These are phyloP conservation scores for Geophilus truncorum DNA, from an alignment of 2,888 invertebrate species.

Conservation along the genomic window DNA sequence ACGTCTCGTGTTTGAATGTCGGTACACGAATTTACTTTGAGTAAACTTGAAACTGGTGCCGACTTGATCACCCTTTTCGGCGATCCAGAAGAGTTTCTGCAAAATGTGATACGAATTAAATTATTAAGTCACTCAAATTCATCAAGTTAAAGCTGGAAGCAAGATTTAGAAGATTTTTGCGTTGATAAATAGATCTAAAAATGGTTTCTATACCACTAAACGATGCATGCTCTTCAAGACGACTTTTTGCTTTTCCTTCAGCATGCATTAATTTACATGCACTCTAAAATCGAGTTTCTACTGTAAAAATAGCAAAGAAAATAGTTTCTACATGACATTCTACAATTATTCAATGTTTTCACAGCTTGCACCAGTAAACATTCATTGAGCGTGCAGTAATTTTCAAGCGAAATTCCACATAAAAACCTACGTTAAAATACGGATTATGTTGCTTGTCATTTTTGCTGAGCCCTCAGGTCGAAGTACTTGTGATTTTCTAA, in stretches of 20 bases:
- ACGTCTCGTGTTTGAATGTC: constrained; percentile 25
- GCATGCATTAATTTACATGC: background rate
- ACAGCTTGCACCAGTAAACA: background rate
- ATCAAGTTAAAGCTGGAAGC: background rate
- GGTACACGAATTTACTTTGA: background rate
- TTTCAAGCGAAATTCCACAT: background rate
- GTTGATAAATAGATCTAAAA: background rate
- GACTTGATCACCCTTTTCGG: background rate
- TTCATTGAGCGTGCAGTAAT: background rate
- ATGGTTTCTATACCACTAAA: background rate
- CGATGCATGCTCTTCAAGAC: background rate
- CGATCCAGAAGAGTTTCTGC: background rate
- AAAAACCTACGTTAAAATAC: background rate
- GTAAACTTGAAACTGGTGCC: background rate
- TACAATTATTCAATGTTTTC: background rate
- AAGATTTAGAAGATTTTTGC: background rate
- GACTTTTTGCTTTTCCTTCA: background rate
- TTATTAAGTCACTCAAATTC: background rate
- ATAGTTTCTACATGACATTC: background rate
- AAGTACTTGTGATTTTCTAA: background rate
- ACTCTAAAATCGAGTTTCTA: background rate
- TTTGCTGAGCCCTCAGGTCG: background rate
- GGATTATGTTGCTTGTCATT: background rate
- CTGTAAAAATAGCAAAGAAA: background rate
- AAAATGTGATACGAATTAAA: background rate